Percentiles rank a stretch among this genome's conserved stretches.
Evolutionary conservation across 2,113 vertebrate genomes (phyloP).

Genomic region (Brienomyrus longianalis): DNA sequence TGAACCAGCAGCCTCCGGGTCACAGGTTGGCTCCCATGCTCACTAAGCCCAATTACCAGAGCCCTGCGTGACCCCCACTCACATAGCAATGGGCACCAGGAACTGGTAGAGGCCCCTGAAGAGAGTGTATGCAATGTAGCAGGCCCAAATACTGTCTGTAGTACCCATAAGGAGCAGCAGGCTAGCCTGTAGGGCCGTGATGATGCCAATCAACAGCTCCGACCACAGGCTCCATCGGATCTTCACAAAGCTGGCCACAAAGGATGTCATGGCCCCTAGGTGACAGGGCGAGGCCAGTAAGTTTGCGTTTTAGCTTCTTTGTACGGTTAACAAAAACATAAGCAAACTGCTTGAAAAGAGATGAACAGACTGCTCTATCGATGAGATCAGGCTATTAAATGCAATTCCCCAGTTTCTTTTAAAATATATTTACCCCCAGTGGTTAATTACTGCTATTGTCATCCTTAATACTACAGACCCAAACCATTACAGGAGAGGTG

Average conservation of each 20-base stretch:
- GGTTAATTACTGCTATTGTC: neutral
- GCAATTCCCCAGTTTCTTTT: neutral
- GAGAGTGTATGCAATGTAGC: conserved; percentile 71
- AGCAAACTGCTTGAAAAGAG: neutral
- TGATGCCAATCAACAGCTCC: conserved; percentile 69
- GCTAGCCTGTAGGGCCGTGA: conserved; percentile 70
- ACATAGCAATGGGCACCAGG: conserved; percentile 90
- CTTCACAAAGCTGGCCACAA: conserved; percentile 69
- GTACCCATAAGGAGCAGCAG: conserved; percentile 76
- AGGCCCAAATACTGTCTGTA: conserved; percentile 73
- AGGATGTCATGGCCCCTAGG: conserved; percentile 73
- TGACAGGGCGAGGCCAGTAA: neutral
- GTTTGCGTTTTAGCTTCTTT: neutral
- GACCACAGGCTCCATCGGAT: conserved; percentile 86
- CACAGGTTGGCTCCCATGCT: neutral
- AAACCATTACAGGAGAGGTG: neutral
- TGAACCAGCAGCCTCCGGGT: neutral
- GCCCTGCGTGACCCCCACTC: conserved; percentile 44
- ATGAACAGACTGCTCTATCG: neutral
- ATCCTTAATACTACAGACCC: neutral
- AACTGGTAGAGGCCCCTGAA: conserved; percentile 87
- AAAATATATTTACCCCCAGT: neutral
- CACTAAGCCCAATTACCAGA: neutral
- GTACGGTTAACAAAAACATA: neutral
- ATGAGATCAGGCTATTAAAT: neutral